phyloP scores from a whole-genome alignment of 53 echinoderm and acorn worm species.

The Apostichopus leukothele region DNA sequence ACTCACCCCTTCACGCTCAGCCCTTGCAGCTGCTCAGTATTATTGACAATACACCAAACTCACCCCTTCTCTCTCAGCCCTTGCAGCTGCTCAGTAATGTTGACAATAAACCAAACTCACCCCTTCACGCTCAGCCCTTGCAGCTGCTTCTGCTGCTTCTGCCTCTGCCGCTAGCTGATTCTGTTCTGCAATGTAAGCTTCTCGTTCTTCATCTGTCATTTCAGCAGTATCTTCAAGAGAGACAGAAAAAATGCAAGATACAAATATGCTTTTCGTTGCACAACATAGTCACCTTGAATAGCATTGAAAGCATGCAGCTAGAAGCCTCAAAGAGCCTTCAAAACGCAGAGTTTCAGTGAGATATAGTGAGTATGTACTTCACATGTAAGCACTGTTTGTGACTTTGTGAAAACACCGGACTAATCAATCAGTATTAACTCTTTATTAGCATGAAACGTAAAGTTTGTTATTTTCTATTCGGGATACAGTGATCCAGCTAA shows the following conservation, averaged over 20 bases:
- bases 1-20: conserved; percentile 17
- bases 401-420: too few species aligned
- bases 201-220: conserved; percentile 51
- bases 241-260: not conserved
- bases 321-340: too few species aligned
- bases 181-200: conserved; percentile 3
- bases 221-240: conserved; percentile 38
- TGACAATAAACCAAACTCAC: not conserved
- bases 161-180: conserved; percentile 41
- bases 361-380: too few species aligned
- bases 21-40: not conserved
- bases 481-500: too few species aligned
- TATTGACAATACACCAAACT: too few species aligned
- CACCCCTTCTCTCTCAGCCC: too few species aligned
- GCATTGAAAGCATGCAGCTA: not conserved
- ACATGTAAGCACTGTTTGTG: too few species aligned
- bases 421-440: too few species aligned
- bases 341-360: too few species aligned
- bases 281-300: not conserved
- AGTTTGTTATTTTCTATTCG: too few species aligned
- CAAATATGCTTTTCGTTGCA: not conserved
- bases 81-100: too few species aligned
- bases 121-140: conserved; percentile 7
- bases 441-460: too few species aligned
- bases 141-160: conserved; percentile 40